Evolutionary conservation across 2,888 invertebrate species (phyloP).

Genomic region (Herminia tarsipennalis): DNA sequence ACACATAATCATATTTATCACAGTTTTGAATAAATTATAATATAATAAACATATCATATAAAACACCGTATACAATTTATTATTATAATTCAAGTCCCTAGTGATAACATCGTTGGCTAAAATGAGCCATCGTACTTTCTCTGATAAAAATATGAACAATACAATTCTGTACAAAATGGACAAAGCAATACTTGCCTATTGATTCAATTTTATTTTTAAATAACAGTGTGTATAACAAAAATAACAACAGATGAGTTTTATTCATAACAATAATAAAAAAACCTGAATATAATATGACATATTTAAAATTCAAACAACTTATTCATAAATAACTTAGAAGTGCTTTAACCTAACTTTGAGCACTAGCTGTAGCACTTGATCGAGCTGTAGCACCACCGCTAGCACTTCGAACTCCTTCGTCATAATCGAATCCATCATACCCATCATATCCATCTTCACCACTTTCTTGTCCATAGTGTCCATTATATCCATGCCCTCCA

Average conservation of each 20-base stretch:
- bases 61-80: too few relatives aligned
- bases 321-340: background rate
- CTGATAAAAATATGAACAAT: too few relatives aligned
- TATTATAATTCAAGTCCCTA: too few relatives aligned
- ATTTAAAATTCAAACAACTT: background rate
- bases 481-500: slow-evolving; percentile 60
- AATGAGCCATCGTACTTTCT: too few relatives aligned
- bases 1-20: background rate
- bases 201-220: too few relatives aligned
- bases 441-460: slow-evolving; percentile 50
- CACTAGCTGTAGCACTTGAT: slow-evolving; percentile 45
- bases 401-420: slow-evolving; percentile 29
- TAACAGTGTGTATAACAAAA: too few relatives aligned
- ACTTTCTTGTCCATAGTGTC: slow-evolving; percentile 53
- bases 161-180: too few relatives aligned
- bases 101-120: too few relatives aligned
- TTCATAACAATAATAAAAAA: background rate
- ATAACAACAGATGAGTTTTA: too few relatives aligned
- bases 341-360: slow-evolving; percentile 17
- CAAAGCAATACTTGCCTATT: too few relatives aligned
- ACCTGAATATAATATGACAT: too few relatives aligned
- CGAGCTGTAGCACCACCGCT: slow-evolving; percentile 31
- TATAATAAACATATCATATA: background rate
- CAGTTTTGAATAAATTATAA: background rate
- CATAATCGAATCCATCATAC: slow-evolving; percentile 40